Evolutionary conservation across 2,113 vertebrate species (phyloP).

Genomic region (Pseudopipra pipra): DNA sequence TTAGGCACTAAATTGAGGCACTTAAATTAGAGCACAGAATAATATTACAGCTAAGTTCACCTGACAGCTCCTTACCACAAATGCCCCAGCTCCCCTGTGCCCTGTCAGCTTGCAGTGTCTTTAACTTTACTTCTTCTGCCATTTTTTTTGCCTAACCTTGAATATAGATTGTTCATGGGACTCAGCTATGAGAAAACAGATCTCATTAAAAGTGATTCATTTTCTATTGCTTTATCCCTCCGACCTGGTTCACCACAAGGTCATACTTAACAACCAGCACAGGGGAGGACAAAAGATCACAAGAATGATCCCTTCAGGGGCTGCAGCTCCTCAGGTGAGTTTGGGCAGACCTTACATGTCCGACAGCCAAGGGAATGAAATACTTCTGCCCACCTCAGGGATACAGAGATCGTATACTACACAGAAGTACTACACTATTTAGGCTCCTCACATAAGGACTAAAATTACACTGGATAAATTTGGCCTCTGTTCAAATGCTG

Average conservation of each 20-base stretch:
- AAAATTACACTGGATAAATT: neutral
- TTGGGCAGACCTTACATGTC: neutral
- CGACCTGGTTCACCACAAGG: neutral
- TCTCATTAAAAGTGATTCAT: neutral
- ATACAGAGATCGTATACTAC: neutral
- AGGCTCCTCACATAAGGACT: neutral
- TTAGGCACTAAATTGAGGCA: neutral
- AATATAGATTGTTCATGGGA: rapidly evolving
- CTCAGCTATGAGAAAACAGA: neutral
- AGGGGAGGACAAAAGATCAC: neutral
- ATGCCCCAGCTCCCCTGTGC: neutral
- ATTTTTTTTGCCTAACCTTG: neutral
- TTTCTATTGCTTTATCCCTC: neutral
- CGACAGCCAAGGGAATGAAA: neutral
- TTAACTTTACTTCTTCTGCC: neutral
- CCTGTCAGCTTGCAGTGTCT: rapidly evolving
- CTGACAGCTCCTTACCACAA: neutral
- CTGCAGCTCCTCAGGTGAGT: neutral
- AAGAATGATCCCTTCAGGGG: neutral
- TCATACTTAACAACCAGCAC: neutral
- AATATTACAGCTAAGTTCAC: neutral
- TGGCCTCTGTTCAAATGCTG: neutral
- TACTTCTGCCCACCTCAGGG: neutral
- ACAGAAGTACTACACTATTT: neutral
- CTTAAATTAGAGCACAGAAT: neutral